Evolutionary conservation across 2,888 invertebrate species (phyloP), one percentile per base, ranked within the genome.

Genomic region (Galerucella nymphaeae): DNA sequence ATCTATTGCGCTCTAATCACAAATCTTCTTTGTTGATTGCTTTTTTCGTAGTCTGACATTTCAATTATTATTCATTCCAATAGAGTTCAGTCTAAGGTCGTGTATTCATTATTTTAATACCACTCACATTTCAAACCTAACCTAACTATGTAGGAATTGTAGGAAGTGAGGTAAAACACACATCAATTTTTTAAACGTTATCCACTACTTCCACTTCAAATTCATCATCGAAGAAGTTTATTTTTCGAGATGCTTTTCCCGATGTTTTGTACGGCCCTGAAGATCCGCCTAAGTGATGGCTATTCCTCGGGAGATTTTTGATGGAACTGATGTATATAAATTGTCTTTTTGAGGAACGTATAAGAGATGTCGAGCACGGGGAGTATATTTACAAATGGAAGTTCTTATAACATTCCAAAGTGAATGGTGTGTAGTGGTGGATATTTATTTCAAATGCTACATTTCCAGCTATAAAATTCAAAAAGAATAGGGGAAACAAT

Each of bases 251-350:
- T 23, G 23, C 23, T 23, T 23, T 23, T 45, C 14, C 14, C 14
- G 45, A 11, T 42, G 11, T 45, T 14, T 48, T 48, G 48, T 6
- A 48, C 3, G 45, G 45, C 8, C 30, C 30, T 38, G 30, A 38
- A 38, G 8, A 38, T 9, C 30, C 8, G 30, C 30, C 5, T 38
- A 38, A 45, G 14, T 45, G n/a, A n/a, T 8, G 48, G 48, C 13
- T 48, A 14, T n/a, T 3, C 14, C n/a, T 45, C 8, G 23, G 11
- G 57, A 57, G 16, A 57, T 8, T 57, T 57, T 57, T 57, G 57
- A 57, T 57, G 23, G 57, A 57, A 20, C 57, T 11, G 18, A 57
- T 57, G 57, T 57, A 13, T 57, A 57, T 57, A 57, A 57, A 57
- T 57, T 57, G 57, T 57, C 57, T 23, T 23, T 20, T 57, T 57